Base-by-base conservation (phyloP, 2,113 vertebrate species). In the Phylloscopus trochiloides region DNA sequence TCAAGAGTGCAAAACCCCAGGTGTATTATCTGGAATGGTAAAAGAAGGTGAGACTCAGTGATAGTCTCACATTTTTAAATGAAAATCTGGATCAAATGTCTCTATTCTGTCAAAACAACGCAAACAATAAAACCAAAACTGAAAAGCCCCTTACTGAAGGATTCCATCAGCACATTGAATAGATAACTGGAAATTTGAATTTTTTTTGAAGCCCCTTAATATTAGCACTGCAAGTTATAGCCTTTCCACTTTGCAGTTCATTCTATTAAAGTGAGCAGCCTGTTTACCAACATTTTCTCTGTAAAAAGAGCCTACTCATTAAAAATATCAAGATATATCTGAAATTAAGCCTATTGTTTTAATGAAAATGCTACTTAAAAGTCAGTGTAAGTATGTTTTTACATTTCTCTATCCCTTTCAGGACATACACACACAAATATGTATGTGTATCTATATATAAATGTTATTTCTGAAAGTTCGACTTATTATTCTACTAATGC, bases 271-370 rank as follows among this genome's bases (percentile, higher is more conserved):
- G 8, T 26, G 4, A 67, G 4, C 2, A 29, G 7, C 10, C 8
- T 38, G 3, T 50, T 94, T 50, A 19, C 9, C 18, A 77, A 17
- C 6, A 40, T 40, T 24, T 55, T 84, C 70, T 48, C 22, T 5
- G 6, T 54, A 26, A 66, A 54, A 66, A 54, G 3, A 0, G 1
- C 4, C n/a, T 58, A 11, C 2, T 65, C 6, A 12, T 34, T 25
- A 38, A 79, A 85, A 83, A n/a, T 45, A 40, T 12, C 15, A 48
- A 57, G 26, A 57, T 20, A 55, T 17, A 54, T 36, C 13, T 86
- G 5, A 74, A 86, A 81, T 65, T 11, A 38, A 55, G 32, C 3
- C 1, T 4, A 16, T 29, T 59, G 1, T 42, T 90, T 88, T 32
- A 34, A 77, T 25, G 4, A 85, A 71, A 85, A 82, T 88, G 3